phyloP scores from a whole-genome alignment of 2,888 invertebrate genomes.

The Lasioglossum calceatum region DNA sequence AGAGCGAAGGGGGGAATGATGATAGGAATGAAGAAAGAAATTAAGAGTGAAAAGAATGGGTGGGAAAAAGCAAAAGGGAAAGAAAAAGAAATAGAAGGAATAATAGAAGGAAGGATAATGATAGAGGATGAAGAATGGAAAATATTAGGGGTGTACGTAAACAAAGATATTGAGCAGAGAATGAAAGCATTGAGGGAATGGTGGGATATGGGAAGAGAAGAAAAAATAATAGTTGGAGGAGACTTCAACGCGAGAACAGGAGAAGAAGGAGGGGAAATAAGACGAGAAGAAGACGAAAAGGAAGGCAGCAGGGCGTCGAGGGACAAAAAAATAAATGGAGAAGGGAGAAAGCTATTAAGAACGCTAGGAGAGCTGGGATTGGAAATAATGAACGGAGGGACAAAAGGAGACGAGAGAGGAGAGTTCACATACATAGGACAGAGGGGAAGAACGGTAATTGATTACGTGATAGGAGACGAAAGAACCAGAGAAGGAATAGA shows the following conservation, averaged over 20 bases:
- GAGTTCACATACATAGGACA: not conserved
- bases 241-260: not conserved
- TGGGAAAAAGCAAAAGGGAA: not conserved
- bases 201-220: not conserved
- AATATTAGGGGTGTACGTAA: not conserved
- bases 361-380: not conserved
- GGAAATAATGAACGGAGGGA: not conserved
- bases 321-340: not conserved
- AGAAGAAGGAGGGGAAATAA: not conserved
- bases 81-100: not conserved
- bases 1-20: too few species aligned
- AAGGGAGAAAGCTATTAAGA: not conserved
- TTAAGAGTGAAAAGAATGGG: not conserved
- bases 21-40: too few species aligned
- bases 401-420: not conserved
- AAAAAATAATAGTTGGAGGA: not conserved
- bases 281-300: not conserved
- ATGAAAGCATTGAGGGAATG: not conserved
- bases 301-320: not conserved
- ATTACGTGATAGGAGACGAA: not conserved
- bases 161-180: not conserved
- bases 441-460: not conserved
- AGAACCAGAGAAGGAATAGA: not conserved
- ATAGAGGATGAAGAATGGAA: not conserved
- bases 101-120: too few species aligned